A percentile compares a stretch with the other conserved stretches of the same genome.
These are phyloP conservation scores for Luperina testacea DNA, from an alignment of 2,888 invertebrate species.

Conservation along the genomic window DNA sequence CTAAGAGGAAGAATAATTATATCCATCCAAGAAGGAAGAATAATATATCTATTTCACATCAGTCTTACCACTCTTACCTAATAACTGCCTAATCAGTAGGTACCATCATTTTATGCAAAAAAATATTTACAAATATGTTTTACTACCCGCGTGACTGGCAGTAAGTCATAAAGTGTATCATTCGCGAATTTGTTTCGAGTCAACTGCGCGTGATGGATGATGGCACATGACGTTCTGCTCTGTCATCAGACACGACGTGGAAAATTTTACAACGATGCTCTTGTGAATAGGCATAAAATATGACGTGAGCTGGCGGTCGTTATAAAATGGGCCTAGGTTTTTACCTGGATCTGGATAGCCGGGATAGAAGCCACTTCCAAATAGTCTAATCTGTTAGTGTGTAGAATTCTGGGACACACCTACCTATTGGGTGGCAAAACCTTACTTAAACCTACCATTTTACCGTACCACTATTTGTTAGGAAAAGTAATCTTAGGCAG, in stretches of 20 bases:
- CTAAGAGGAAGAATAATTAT: too few species aligned
- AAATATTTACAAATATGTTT: constrained; percentile 19
- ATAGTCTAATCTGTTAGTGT: background rate
- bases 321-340: background rate
- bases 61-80: background rate
- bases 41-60: background rate
- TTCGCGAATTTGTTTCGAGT: constrained; percentile 73
- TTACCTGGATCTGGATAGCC: background rate
- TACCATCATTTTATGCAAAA: background rate
- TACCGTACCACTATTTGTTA: background rate
- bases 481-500: background rate
- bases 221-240: constrained; percentile 67
- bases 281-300: constrained; percentile 42
- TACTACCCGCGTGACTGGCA: constrained; percentile 52
- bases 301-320: background rate
- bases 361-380: too few species aligned
- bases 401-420: too few species aligned
- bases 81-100: background rate
- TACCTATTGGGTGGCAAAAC: too few species aligned
- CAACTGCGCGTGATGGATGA: constrained; percentile 76
- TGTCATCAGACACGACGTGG: constrained; percentile 69
- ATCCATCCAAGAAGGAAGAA: too few species aligned
- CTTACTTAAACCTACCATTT: background rate
- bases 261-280: constrained; percentile 69
- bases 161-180: constrained; percentile 58